phyloP scores from a whole-genome alignment of 2,113 vertebrate species.

The Vidua macroura region DNA sequence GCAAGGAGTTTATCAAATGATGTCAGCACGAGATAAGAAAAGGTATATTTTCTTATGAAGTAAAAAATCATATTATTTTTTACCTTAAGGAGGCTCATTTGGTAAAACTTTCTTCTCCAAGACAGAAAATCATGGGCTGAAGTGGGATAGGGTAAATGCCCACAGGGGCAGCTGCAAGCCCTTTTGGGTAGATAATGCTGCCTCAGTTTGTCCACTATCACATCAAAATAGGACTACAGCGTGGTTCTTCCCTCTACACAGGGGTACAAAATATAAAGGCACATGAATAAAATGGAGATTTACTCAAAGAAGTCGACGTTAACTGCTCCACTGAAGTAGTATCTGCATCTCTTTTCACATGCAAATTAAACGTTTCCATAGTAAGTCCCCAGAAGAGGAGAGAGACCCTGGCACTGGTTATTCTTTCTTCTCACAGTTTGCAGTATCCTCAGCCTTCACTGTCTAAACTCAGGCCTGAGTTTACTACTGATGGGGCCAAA shows the following conservation, averaged over 20 bases:
- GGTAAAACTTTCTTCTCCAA: background rate
- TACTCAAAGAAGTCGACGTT: background rate
- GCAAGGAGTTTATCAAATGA: slow-evolving; percentile 1
- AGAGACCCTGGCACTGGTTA: background rate
- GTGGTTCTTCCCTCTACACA: fast-evolving
- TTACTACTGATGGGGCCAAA: background rate
- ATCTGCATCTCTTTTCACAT: background rate
- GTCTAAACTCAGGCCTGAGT: background rate
- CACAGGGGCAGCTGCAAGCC: background rate
- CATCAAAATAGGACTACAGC: background rate
- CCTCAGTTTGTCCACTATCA: background rate
- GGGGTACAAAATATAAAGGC: background rate
- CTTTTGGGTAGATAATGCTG: background rate
- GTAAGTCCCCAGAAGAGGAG: background rate
- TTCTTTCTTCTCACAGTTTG: background rate
- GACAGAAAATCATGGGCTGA: background rate
- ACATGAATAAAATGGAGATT: background rate
- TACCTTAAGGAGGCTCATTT: slow-evolving; percentile 22
- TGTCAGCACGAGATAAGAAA: slow-evolving; percentile 19
- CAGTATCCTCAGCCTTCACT: background rate
- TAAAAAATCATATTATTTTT: background rate
- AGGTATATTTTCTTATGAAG: background rate
- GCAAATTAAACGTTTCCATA: background rate
- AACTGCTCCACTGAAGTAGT: background rate
- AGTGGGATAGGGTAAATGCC: background rate